Evolutionary conservation across 2,797 vertebrate species (phyloP).

Genomic region (Hypotaenidia philippensis): DNA sequence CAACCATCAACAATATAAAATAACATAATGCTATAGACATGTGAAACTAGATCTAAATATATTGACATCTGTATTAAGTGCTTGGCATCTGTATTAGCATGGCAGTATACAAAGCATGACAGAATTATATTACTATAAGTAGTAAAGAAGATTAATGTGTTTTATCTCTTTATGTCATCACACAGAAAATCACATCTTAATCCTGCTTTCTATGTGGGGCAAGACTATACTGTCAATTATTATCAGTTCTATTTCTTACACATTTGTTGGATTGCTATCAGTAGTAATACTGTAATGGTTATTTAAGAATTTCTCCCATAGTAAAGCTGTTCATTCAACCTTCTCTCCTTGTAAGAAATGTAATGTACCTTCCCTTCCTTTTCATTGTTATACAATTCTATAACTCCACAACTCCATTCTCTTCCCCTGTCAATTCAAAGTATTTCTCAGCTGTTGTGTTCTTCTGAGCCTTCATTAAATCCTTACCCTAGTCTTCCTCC

Average conservation of each 20-base stretch:
- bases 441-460: neutral
- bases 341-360: neutral
- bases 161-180: constrained; percentile 34
- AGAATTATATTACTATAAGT: neutral
- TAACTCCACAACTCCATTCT: neutral
- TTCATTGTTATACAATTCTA: neutral
- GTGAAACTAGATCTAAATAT: neutral
- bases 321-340: neutral
- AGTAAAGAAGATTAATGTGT: constrained; percentile 35
- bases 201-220: neutral
- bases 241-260: constrained; percentile 1
- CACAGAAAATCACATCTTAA: constrained; percentile 12
- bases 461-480: neutral
- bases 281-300: neutral
- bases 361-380: neutral
- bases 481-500: neutral
- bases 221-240: constrained; percentile 19
- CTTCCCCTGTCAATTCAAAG: neutral
- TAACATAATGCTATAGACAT: neutral
- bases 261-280: neutral
- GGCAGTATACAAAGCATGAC: neutral
- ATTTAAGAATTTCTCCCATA: neutral
- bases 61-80: neutral
- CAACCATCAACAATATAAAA: neutral
- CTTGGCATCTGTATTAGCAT: neutral